Conservation (phyloP, 2,888 invertebrate species). For the Oligia fasciuncula region DNA sequence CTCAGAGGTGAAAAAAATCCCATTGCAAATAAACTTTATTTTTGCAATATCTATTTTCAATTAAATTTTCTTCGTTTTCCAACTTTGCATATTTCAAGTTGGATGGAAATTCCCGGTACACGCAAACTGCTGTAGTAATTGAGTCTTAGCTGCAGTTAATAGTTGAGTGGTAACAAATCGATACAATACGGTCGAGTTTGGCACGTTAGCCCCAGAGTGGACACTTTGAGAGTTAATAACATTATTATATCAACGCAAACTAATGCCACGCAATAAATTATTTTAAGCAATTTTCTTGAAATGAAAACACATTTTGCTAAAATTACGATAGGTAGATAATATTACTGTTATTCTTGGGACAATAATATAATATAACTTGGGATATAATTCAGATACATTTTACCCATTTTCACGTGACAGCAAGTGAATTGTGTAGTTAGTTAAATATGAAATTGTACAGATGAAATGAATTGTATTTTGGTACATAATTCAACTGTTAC, state of each 20-base stretch:
- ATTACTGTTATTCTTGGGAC: constrained; percentile 18
- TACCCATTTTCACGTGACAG: neutral
- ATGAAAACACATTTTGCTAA: constrained; percentile 35
- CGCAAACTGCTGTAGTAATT: constrained; percentile 41
- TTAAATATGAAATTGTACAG: constrained; percentile 2
- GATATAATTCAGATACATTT: constrained; percentile 12
- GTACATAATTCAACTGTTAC: neutral
- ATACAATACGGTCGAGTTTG: constrained; percentile 31
- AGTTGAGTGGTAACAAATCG: constrained; percentile 34
- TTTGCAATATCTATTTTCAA: constrained; percentile 3
- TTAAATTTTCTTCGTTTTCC: constrained; percentile 12
- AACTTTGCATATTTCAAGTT: constrained; percentile 45
- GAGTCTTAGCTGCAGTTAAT: constrained; percentile 50
- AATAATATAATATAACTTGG: constrained; percentile 11
- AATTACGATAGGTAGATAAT: neutral
- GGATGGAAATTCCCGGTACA: constrained; percentile 24
- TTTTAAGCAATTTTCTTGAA: constrained; percentile 14
- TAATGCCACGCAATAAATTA: constrained; percentile 15
- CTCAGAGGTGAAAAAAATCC: neutral
- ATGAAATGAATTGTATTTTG: constrained; percentile 1
- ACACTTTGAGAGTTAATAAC: constrained; percentile 12
- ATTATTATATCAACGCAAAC: constrained; percentile 4
- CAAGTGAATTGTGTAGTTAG: constrained; percentile 5
- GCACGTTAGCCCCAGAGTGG: constrained; percentile 13
- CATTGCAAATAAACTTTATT: neutral